Evolutionary conservation across 2,797 vertebrate species (phyloP).

Genomic region (Lindbergichthys nudifrons): DNA sequence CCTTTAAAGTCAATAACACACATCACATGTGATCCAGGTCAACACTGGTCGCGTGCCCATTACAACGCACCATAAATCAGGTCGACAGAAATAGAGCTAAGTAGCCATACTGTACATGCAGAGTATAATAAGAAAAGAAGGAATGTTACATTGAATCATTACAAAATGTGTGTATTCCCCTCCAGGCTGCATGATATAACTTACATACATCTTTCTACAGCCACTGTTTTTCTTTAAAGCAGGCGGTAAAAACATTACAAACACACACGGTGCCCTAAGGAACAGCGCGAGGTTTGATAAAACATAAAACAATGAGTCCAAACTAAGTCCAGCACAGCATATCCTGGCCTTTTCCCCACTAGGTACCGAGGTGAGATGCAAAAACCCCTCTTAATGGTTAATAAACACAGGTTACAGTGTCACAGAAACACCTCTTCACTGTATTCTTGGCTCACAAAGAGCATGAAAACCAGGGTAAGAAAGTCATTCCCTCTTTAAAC

Average conservation of each 20-base stretch:
- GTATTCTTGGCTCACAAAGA: constrained; percentile 20
- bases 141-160: constrained; percentile 3
- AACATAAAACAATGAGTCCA: constrained; percentile 13
- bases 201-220: neutral
- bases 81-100: constrained; percentile 16
- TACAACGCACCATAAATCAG: constrained; percentile 36
- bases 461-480: constrained; percentile 41
- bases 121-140: constrained; percentile 18
- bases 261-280: neutral
- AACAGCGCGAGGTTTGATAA: constrained; percentile 11
- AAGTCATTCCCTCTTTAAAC: constrained; percentile 38
- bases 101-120: neutral
- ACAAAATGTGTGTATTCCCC: constrained; percentile 18
- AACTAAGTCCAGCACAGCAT: constrained; percentile 21
- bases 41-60: constrained; percentile 30
- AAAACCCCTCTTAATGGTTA: constrained; percentile 34
- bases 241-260: constrained; percentile 25
- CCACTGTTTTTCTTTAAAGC: constrained; percentile 16
- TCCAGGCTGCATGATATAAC: constrained; percentile 15
- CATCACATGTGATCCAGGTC: constrained; percentile 44
- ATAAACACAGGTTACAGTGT: constrained; percentile 33
- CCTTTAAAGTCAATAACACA: constrained; percentile 43
- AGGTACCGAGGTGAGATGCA: constrained; percentile 43
- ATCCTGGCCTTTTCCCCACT: constrained; percentile 21
- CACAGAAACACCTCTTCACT: constrained; percentile 34